Conservation (phyloP, 1,140 invertebrate species). For the Dysdera silvatica region DNA sequence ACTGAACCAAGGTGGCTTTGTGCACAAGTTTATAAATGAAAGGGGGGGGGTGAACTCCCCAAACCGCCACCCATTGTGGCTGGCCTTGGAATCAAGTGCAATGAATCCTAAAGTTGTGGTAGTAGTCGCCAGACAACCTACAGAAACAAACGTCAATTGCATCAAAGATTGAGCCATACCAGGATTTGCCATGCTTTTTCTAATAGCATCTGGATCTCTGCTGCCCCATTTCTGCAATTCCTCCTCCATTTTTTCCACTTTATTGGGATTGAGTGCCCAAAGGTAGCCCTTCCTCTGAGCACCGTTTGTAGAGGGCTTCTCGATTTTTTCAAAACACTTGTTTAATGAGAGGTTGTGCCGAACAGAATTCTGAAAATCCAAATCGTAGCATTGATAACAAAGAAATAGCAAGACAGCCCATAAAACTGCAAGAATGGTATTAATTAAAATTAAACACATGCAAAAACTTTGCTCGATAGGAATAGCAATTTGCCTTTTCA, state of each 20-base stretch:
- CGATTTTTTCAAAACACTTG: constrained; percentile 97
- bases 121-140: background rate
- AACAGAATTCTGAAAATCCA: constrained; percentile 65
- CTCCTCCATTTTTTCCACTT: constrained; percentile 92
- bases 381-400: too few species aligned
- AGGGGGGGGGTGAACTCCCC: too few species aligned
- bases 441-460: too few species aligned
- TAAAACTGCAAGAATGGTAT: background rate
- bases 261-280: constrained; percentile 92
- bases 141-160: background rate
- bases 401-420: background rate
- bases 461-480: too few species aligned
- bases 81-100: too few species aligned
- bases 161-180: constrained; percentile 56
- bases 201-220: constrained; percentile 70
- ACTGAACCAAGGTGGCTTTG: too few species aligned
- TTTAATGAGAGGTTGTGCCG: constrained; percentile 91
- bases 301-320: constrained; percentile 58
- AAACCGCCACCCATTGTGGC: too few species aligned
- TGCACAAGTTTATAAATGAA: too few species aligned
- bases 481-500: too few species aligned
- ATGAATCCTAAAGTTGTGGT: background rate
- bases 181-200: constrained; percentile 47
- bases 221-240: constrained; percentile 93
- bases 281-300: constrained; percentile 62